Conservation (phyloP, 2,888 invertebrate genomes). For the Drosophila subquinaria region DNA sequence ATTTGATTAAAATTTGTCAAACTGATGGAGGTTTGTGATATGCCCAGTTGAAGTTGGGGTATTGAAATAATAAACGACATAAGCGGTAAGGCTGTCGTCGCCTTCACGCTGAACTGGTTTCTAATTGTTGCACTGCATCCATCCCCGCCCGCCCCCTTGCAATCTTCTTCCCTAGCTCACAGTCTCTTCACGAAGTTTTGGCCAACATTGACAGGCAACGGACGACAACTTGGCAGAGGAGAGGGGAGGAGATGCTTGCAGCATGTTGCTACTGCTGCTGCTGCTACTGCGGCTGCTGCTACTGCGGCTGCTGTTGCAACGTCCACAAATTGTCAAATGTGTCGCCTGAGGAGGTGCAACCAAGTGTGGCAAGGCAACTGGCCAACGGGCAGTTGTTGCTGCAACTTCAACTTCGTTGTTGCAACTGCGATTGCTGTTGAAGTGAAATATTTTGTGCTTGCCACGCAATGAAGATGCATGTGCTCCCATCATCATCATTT, state of each 20-base stretch:
- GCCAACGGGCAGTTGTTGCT: neutral
- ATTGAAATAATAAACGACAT: constrained; percentile 45
- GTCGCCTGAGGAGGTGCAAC: constrained; percentile 34
- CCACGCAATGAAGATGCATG: constrained; percentile 7
- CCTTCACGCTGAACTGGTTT: constrained; percentile 65
- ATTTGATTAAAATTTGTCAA: neutral
- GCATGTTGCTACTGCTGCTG: neutral
- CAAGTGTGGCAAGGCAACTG: constrained; percentile 8
- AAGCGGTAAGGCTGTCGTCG: constrained; percentile 62
- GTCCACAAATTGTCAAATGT: constrained; percentile 60
- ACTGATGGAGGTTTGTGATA: neutral
- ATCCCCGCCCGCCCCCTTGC: neutral
- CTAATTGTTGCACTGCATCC: constrained; percentile 61
- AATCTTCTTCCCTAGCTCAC: neutral
- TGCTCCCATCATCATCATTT: neutral
- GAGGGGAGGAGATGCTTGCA: neutral
- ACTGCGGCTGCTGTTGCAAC: constrained; percentile 18
- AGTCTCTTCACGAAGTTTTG: neutral
- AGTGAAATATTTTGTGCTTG: constrained; percentile 1
- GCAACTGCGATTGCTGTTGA: constrained; percentile 4
- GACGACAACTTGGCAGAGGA: constrained; percentile 12
- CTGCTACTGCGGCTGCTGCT: constrained; percentile 6
- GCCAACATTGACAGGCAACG: constrained; percentile 23
- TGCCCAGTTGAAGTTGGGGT: neutral
- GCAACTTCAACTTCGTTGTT: neutral